Evolutionary conservation across 23 tunicate species (phyloP).

Genomic region (Styela clava): DNA sequence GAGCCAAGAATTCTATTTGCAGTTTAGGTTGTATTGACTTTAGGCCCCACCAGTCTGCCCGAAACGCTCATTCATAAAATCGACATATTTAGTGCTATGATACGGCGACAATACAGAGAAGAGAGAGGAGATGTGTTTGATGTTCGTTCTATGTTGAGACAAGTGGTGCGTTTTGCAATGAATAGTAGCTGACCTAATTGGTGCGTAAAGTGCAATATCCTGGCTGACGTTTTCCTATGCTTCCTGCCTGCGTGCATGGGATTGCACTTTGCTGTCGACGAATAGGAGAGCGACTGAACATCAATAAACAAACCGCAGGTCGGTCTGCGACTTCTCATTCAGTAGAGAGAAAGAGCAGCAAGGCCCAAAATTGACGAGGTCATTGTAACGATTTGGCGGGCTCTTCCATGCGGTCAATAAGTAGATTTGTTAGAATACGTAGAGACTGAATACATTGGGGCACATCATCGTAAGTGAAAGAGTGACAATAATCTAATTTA

Average conservation of each 20-base stretch:
- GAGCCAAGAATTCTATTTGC: too few relatives aligned
- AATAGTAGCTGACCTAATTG: neutral
- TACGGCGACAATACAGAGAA: too few relatives aligned
- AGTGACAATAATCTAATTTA: neutral
- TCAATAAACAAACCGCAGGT: neutral
- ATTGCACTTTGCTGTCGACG: neutral
- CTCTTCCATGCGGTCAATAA: neutral
- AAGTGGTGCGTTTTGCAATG: too few relatives aligned
- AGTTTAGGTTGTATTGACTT: too few relatives aligned
- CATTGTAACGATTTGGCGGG: neutral
- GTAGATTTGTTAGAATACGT: too few relatives aligned
- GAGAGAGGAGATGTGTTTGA: too few relatives aligned
- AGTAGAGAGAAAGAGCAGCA: neutral
- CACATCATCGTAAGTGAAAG: too few relatives aligned
- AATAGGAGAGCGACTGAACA: neutral
- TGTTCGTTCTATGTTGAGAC: too few relatives aligned
- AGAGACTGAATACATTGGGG: too few relatives aligned
- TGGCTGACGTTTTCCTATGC: conserved; percentile 23
- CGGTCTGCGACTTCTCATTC: neutral
- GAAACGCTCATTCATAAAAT: too few relatives aligned
- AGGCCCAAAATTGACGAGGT: neutral
- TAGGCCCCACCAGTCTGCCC: too few relatives aligned
- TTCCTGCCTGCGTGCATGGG: conserved; percentile 10
- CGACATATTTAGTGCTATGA: too few relatives aligned
- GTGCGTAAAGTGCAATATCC: conserved; percentile 20